phyloP scores from a whole-genome alignment of 2,888 invertebrate genomes.

The Caenorhabditis becei region DNA sequence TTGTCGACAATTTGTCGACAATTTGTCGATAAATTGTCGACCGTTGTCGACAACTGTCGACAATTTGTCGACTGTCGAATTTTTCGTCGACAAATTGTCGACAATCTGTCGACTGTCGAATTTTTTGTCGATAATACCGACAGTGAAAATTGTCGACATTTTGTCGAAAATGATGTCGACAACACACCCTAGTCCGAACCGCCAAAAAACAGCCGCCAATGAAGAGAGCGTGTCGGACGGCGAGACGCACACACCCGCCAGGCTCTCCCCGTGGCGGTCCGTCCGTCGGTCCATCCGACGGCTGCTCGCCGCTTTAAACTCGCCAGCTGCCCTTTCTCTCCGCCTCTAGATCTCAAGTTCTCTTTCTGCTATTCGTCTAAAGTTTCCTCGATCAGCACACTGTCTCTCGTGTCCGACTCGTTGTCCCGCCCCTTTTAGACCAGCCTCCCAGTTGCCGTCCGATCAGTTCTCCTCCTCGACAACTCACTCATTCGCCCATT shows the following conservation, averaged over 20 bases:
- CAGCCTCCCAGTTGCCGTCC: slow-evolving; percentile 19
- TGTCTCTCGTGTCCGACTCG: slow-evolving; percentile 24
- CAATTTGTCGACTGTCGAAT: no score
- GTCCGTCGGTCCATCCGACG: slow-evolving; percentile 1
- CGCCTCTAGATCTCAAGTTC: slow-evolving; percentile 9
- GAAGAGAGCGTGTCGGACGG: neutral
- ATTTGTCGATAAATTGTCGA: no score
- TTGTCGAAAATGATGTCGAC: no score
- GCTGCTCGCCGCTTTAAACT: slow-evolving; percentile 49
- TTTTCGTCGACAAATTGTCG: no score
- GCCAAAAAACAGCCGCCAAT: slow-evolving; percentile 20
- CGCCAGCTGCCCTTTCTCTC: slow-evolving; percentile 63
- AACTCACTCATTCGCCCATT: slow-evolving; percentile 28
- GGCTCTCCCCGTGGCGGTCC: slow-evolving; percentile 17
- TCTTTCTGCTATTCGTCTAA: neutral
- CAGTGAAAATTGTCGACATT: no score
- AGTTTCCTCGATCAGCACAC: slow-evolving; percentile 33
- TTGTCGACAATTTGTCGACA: no score
- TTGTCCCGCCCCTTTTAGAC: slow-evolving; percentile 48
- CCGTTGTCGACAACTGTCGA: no score
- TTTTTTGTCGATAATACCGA: no score
- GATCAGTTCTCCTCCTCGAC: slow-evolving; percentile 18
- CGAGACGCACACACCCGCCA: slow-evolving; percentile 18
- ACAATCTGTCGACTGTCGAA: no score
- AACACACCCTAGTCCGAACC: slow-evolving; percentile 2